phyloP scores from a whole-genome alignment of 2,113 vertebrate species.

The Pollachius pollachius region DNA sequence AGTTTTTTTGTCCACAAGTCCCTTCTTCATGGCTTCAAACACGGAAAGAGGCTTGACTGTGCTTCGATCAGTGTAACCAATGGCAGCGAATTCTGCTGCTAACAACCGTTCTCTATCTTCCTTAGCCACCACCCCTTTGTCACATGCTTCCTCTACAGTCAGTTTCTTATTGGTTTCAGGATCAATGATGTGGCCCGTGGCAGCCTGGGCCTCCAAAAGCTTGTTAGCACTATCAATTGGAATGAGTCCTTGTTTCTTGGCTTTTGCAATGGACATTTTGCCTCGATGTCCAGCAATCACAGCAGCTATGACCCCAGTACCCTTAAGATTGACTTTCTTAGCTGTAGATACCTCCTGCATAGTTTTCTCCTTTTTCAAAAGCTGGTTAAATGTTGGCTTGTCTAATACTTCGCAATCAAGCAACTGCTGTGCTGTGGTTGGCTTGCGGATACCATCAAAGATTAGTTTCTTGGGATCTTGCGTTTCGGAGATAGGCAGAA shows the following conservation, averaged over 20 bases:
- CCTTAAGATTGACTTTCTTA: conserved; percentile 77
- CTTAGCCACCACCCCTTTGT: conserved; percentile 79
- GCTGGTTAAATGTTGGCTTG: too few relatives aligned
- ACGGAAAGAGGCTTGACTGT: conserved; percentile 79
- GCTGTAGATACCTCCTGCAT: too few relatives aligned
- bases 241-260: conserved; percentile 79
- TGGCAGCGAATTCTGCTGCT: conserved; percentile 77
- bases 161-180: conserved; percentile 75
- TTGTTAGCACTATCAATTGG: conserved; percentile 81
- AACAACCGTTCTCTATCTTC: conserved; percentile 81
- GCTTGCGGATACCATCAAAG: too few relatives aligned
- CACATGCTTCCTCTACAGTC: conserved; percentile 77
- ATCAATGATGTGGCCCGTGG: conserved; percentile 81
- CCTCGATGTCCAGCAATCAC: conserved; percentile 35
- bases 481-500: too few relatives aligned
- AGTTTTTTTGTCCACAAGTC: conserved; percentile 81
- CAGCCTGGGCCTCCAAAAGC: conserved; percentile 79
- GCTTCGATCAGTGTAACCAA: conserved; percentile 84
- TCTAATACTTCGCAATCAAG: too few relatives aligned
- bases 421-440: too few relatives aligned
- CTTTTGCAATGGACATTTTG: conserved; percentile 69
- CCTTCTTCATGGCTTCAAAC: conserved; percentile 87
- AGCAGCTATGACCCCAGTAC: conserved; percentile 75
- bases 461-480: too few relatives aligned
- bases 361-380: too few relatives aligned